These are phyloP conservation scores for Ganaspis sp. DNA, from an alignment of 1,140 invertebrate species.

Conservation along the genomic window DNA sequence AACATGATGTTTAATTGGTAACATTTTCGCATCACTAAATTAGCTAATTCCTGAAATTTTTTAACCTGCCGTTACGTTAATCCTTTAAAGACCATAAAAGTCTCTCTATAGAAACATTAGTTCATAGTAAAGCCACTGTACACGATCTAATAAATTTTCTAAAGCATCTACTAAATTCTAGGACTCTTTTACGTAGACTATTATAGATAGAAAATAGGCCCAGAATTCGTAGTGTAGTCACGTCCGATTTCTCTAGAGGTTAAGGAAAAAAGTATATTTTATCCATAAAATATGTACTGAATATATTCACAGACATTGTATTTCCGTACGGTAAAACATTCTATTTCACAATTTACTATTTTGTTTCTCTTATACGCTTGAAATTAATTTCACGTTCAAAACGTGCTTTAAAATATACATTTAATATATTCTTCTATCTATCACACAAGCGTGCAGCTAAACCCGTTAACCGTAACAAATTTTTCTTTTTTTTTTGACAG, in stretches of 20 bases:
- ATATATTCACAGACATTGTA: neutral
- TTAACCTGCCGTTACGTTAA: neutral
- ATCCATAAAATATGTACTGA: neutral
- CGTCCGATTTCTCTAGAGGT: constrained; percentile 8
- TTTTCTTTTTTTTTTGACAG: neutral
- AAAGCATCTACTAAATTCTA: constrained; percentile 25
- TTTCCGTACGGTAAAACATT: constrained; percentile 4
- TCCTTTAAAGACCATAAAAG: neutral
- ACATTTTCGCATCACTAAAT: too few relatives aligned
- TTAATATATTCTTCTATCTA: constrained; percentile 2
- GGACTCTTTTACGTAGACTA: neutral
- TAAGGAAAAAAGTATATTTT: constrained; percentile 1
- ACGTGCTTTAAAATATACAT: constrained; percentile 8
- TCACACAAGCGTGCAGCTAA: neutral
- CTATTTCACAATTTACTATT: constrained; percentile 11
- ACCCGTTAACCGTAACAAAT: constrained; percentile 17
- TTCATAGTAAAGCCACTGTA: neutral
- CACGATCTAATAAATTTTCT: constrained; percentile 5
- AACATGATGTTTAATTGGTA: too few relatives aligned
- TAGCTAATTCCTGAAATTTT: neutral
- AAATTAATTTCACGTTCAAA: constrained; percentile 19
- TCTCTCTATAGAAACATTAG: neutral
- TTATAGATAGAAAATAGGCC: constrained; percentile 12
- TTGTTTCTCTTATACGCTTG: neutral
- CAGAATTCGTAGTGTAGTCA: constrained; percentile 1